Base-by-base conservation (phyloP, 2,888 invertebrate genomes). In the Melipona beecheii region DNA sequence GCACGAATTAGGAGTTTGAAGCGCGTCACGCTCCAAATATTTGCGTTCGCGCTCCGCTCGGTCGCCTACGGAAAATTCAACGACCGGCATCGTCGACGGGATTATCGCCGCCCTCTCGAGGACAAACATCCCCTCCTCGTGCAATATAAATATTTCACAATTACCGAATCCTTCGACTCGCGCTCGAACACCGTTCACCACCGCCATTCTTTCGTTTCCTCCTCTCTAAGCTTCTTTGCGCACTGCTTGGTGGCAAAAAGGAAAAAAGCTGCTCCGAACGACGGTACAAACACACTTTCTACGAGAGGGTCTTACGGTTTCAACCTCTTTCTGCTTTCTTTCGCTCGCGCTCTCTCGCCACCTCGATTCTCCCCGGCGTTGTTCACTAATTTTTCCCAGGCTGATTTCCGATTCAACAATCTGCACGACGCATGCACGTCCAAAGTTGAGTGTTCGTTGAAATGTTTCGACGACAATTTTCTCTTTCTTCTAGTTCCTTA, bases 21-120 rank as follows among this genome's bases (percentile, higher is more conserved):
- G 72, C 79, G 79, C 66, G 81, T 78, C 49, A 72, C 60, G 81
- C 66, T 68, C 68, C 62, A 78, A 81, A 81, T 81, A 79, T 81
- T 81, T 81, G 72, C 56, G 49, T 60, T 78, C 54, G 65, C 66
- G 66, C 54, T 52, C 54, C 49, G 60, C 50, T 27, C 52, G 65
- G 65, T 69, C 65, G 71, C n/a, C 21, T n/a, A 66, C 66, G 65
- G 62, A 72, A 81, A 79, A 58, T 76, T 69, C 50, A 31, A 24
- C n/a, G 17, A 56, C 2, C 58, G 9, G 31, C 50, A 24, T 66
- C 79, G 27, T 49, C 81, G 19, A 2, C 81, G 19, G 19, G 81
- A 74, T 79, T 74, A 74, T 68, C 79, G 62, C 15, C 50, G 21
- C 9, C 17, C 31, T 31, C 31, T 31, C 21, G 31, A 19, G 19